A percentile compares a stretch with the other conserved stretches of the same genome.
Conservation (phyloP, 92 coral and sea anemone species). For the Pocillopora meandrina region DNA sequence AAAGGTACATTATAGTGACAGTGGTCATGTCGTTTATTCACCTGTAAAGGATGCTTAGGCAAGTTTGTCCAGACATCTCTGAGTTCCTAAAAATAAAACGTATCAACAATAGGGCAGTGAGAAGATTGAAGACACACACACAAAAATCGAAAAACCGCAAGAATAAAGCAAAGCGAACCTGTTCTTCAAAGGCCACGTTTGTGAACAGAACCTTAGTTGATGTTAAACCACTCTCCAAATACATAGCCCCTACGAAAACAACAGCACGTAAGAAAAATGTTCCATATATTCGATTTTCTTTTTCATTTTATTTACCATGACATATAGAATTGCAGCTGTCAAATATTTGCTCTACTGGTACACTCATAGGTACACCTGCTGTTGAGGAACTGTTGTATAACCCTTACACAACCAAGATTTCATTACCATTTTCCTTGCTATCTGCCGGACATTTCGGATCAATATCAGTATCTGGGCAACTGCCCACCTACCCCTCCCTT, state of each 20-base stretch:
- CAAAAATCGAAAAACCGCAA: neutral
- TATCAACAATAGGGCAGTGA: neutral
- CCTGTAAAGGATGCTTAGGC: constrained; percentile 89
- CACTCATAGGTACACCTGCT: no score
- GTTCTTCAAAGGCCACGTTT: constrained; percentile 77
- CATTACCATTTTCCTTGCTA: no score
- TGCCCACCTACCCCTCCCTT: no score
- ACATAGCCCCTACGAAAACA: constrained; percentile 75
- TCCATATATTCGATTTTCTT: neutral
- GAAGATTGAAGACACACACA: neutral
- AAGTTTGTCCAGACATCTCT: constrained; percentile 69
- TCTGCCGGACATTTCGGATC: no score
- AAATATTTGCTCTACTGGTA: no score
- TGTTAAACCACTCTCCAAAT: constrained; percentile 78
- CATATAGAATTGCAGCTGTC: no score
- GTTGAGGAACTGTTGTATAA: no score
- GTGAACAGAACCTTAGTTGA: constrained; percentile 73
- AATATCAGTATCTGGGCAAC: no score
- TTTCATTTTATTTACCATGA: no score
- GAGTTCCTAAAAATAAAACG: constrained; percentile 56
- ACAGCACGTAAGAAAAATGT: neutral
- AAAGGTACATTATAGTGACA: neutral
- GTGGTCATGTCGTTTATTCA: neutral
- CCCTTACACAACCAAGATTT: no score
- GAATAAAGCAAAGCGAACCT: constrained; percentile 39